Percentiles rank a stretch among this genome's conserved stretches.
Conservation (phyloP, 2,113 vertebrate genomes). For the Hydropotes inermis region DNA sequence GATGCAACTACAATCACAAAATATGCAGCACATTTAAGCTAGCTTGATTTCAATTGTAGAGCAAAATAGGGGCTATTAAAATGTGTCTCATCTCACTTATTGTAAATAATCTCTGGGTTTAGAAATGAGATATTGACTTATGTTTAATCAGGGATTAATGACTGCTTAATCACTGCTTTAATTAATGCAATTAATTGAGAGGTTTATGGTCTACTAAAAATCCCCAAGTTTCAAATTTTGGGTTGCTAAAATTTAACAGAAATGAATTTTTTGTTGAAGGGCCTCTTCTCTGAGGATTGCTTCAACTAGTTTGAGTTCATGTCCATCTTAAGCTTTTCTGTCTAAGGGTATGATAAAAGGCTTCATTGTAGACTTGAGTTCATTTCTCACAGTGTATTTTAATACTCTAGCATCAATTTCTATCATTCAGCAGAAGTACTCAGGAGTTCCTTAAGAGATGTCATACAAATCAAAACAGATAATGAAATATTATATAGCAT, state of each 20-base stretch:
- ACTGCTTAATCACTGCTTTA: slow-evolving; percentile 30
- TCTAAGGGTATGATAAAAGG: not conserved
- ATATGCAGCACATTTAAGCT: not conserved
- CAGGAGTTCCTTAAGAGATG: not conserved
- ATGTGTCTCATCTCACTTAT: not conserved
- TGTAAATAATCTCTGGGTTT: slow-evolving; percentile 17
- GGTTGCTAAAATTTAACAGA: not conserved
- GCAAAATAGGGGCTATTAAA: not conserved
- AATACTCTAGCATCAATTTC: not conserved
- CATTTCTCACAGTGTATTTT: not conserved
- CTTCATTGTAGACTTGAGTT: not conserved
- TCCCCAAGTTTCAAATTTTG: not conserved
- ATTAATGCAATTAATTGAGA: slow-evolving; percentile 42
- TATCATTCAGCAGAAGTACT: not conserved
- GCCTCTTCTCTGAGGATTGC: not conserved
- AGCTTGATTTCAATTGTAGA: not conserved
- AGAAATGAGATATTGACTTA: slow-evolving; percentile 42
- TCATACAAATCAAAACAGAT: not conserved
- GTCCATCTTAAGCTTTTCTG: not conserved
- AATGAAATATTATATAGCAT: not conserved
- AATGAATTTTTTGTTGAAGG: not conserved
- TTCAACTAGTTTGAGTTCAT: not conserved
- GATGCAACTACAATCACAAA: not conserved
- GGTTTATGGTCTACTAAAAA: slow-evolving; percentile 36
- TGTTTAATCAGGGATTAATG: slow-evolving; percentile 44